Conservation (phyloP, 2,888 invertebrate species). For the Cerastis leucographa region DNA sequence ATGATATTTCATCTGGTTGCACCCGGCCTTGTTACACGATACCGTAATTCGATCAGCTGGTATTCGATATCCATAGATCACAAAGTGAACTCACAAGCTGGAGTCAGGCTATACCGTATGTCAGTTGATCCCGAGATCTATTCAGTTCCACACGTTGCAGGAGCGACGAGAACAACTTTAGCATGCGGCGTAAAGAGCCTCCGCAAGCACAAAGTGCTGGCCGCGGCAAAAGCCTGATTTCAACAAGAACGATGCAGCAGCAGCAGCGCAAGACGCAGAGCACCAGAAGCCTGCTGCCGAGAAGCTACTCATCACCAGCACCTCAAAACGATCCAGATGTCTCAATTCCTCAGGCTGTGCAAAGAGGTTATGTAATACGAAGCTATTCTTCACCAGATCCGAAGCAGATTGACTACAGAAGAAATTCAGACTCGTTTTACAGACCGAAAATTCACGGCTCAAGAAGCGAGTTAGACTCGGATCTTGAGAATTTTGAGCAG, state of each 20-base stretch:
- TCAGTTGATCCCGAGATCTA: slow-evolving; percentile 79
- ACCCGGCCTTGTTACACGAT: slow-evolving; percentile 85
- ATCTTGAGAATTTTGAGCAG: slow-evolving; percentile 85
- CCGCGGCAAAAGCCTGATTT: slow-evolving; percentile 83
- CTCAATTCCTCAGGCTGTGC: slow-evolving; percentile 63
- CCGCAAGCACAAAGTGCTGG: slow-evolving; percentile 72
- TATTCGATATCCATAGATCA: slow-evolving; percentile 83
- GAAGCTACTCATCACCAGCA: slow-evolving; percentile 86
- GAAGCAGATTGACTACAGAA: slow-evolving; percentile 79
- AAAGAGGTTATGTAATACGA: slow-evolving; percentile 80
- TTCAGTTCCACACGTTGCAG: slow-evolving; percentile 77
- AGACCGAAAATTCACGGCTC: slow-evolving; percentile 82
- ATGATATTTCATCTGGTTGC: slow-evolving; percentile 86
- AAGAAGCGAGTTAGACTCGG: slow-evolving; percentile 84
- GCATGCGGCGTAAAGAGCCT: slow-evolving; percentile 84
- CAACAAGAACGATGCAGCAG: slow-evolving; percentile 83
- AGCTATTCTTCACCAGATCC: slow-evolving; percentile 86
- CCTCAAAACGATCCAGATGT: slow-evolving; percentile 77
- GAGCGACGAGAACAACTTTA: slow-evolving; percentile 51
- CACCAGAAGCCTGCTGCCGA: slow-evolving; percentile 80
- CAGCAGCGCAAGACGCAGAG: slow-evolving; percentile 81
- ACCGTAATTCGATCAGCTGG: slow-evolving; percentile 83
- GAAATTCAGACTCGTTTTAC: slow-evolving; percentile 83
- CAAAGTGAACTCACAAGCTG: slow-evolving; percentile 79
- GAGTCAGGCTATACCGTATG: slow-evolving; percentile 72